phyloP scores from a whole-genome alignment of 2,113 vertebrate genomes.

The Phainopepla nitens region DNA sequence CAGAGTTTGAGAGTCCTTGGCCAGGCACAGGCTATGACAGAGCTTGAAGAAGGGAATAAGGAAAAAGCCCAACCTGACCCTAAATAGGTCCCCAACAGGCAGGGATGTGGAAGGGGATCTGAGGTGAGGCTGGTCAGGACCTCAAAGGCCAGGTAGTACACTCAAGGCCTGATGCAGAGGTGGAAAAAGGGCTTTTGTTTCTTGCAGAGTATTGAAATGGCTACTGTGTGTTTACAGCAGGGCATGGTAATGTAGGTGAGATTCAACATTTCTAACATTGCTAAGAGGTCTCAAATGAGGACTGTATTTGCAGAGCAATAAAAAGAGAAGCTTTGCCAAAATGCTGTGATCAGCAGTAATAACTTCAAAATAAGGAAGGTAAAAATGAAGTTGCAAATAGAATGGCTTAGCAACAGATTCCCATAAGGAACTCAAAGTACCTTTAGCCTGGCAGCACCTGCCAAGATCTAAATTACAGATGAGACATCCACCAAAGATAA shows the following conservation, averaged over 20 bases:
- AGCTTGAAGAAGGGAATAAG: background rate
- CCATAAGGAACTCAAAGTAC: background rate
- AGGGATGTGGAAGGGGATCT: background rate
- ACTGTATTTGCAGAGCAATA: background rate
- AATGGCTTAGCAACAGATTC: background rate
- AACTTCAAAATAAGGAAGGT: background rate
- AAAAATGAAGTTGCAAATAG: background rate
- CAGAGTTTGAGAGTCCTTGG: background rate
- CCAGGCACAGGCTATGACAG: background rate
- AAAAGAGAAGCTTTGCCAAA: background rate
- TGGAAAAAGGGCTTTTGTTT: background rate
- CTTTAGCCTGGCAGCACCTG: background rate
- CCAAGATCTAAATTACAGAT: background rate
- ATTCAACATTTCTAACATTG: background rate
- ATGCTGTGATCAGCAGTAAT: background rate
- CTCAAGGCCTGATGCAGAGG: background rate
- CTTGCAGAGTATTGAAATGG: background rate
- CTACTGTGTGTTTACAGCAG: background rate
- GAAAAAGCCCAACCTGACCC: background rate
- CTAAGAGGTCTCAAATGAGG: background rate
- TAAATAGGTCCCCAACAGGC: background rate
- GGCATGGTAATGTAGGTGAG: background rate
- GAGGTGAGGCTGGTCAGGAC: background rate
- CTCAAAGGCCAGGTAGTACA: too few relatives aligned
- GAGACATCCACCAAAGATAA: background rate